Base-by-base conservation (phyloP, 2,888 invertebrate genomes). In the Brenthis ino region DNA sequence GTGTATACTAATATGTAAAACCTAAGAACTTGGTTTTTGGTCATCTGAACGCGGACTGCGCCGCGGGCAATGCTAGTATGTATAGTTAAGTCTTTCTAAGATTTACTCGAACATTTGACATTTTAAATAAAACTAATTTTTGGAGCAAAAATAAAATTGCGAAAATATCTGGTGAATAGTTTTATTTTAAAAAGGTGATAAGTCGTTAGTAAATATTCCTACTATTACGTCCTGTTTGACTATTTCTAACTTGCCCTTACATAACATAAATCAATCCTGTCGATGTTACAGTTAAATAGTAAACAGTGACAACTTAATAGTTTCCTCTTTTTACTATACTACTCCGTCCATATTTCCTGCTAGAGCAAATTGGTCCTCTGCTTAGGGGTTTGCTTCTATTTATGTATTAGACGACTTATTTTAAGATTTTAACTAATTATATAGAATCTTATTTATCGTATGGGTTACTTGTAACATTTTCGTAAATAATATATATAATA, bases 301-400 rank as follows among this genome's bases (percentile, higher is more conserved):
- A 78, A 79, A 77, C 76, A 83, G 80, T 82, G 91, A 91, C 90
- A 90, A 87, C 81, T 91, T 91, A 88, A 91, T 91, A 85, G 89
- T 86, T 90, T 91, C 89, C 90, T 86, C 82, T 83, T 79, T 75
- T 77, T 75, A 75, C 70, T 68, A 65, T 57, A 70, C 73, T 70
- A 70, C 75, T 74, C 69, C 72, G 71, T 70, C 73, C 75, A 63
- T 71, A 72, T 74, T 78, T 79, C 76, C 77, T 77, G 76, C 72
- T 66, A 53, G 55, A 70, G 67, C 70, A 67, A 74, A 73, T 74
- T 74, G 74, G 72, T 70, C 70, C 69, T 71, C 65, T 28, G 47
- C 50, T 61, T 67, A 63, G 48, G 67, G 64, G 68, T 63, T 65
- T 67, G 57, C n/a, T 61, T 64, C 55, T 53, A 61, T 56, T 67